Evolutionary conservation across 1,140 invertebrate species (phyloP), one percentile per base, ranked within the genome.

Genomic region (Drosophila suzukii): DNA sequence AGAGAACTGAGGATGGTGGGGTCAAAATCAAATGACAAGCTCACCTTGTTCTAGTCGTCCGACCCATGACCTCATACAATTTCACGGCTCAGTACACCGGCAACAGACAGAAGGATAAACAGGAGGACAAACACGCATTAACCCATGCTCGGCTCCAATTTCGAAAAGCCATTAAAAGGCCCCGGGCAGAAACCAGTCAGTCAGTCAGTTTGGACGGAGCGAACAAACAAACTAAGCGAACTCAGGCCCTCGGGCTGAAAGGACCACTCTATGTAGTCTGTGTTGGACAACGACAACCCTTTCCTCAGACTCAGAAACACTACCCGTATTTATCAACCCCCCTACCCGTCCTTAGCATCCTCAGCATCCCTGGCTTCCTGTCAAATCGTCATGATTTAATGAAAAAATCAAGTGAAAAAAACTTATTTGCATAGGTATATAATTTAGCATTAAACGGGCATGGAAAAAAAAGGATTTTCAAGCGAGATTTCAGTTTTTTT

Each of bases 361-460:
- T 39, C 55, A 43, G 38, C 62, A 54, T 56, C 73, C 41, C 60
- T 44, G 51, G 44, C 76, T 67, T 71, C 73, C 80, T 89, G 80
- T 89, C 84, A 89, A 89, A 89, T 89, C 84, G 84, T 89, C 84
- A 89, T 89, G 84, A 89, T 89, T 89, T 89, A 89, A 89, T 89
- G 84, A 89, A 89, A 89, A 89, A 89, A 88, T 83, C 79, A 83
- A 75, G 53, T 61, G 79, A 84, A 89, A 89, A 86, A 89, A 89
- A 89, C 80, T 75, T 89, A 89, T 89, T 89, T 89, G 80, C 84
- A 89, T 89, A 89, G 73, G 84, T 74, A 84, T 89, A 89, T 89
- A 89, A 89, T 89, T 89, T 89, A 89, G 84, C 80, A 89, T 89
- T 89, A 89, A 89, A 89, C 84, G 77, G 81, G 77, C 61, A 46